Base-by-base conservation (phyloP, 2,113 vertebrate species). In the Grantiella picta region DNA sequence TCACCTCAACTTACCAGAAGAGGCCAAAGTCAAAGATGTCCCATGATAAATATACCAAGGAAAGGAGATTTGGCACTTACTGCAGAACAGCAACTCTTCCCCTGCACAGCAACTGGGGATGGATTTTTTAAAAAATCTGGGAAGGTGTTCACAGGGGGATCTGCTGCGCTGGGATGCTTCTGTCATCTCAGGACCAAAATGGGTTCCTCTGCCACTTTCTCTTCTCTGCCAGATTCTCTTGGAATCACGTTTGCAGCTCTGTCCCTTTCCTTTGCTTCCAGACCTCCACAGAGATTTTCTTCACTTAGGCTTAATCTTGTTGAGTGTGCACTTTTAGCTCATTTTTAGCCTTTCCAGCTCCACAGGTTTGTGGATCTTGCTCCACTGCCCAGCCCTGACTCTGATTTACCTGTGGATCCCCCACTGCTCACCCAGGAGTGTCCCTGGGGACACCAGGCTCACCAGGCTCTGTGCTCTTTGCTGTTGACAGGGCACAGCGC, bases 361-460 rank as follows among this genome's bases (percentile, higher is more conserved):
- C 45, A 70, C 28, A 60, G 31, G 49, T 53, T 33, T 65, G 60
- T 22, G 47, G 36, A 12, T 54, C 31, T n/a, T 45, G 69, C 73
- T 86, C 47, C 0, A 0, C 11, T 59, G 42, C 31, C 54, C 42
- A 42, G 2, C 14, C 5, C 29, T 76, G 82, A 18, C 38, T 78
- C 29, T 54, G 50, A 38, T n/a, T 79, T 38, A 63, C 29, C 81
- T 54, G 71, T 44, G 63, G 47, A 22, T 53, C 44, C 15, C 27
- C 35, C 9, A 15, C 35, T 66, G 69, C 82, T 80, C 25, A 23
- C 10, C n/a, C 38, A n/a, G 53, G 33, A 50, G 21, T 16, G 33
- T 5, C 12, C 35, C 27, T 11, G 7, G 24, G 35, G 65, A 42
- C 2, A 1, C 17, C 0, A 1, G 0, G 9, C 85, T 36, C 7